Evolutionary conservation across 1,140 invertebrate genomes (phyloP).

Genomic region (Lasioglossum albipes): DNA sequence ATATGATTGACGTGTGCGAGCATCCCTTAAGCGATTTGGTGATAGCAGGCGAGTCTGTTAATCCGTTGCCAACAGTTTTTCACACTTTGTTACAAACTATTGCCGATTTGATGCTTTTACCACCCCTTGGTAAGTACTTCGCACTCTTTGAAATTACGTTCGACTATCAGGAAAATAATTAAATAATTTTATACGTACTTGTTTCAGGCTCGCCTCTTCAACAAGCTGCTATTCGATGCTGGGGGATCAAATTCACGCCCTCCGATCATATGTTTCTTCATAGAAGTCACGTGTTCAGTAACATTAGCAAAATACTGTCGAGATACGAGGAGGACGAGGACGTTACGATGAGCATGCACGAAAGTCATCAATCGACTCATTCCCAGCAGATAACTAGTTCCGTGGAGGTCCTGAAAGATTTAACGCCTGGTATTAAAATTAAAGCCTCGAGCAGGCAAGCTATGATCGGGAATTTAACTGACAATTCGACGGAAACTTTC

Average conservation of each 20-base stretch:
- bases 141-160: background rate
- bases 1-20: constrained; percentile 84
- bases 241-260: constrained; percentile 93
- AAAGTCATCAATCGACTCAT: constrained; percentile 81
- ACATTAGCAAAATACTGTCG: constrained; percentile 97
- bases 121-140: constrained; percentile 84
- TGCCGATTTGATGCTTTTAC: constrained; percentile 93
- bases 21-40: constrained; percentile 91
- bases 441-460: constrained; percentile 95
- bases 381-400: constrained; percentile 79
- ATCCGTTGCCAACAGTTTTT: constrained; percentile 90
- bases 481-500: constrained; percentile 98
- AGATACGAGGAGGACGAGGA: constrained; percentile 91
- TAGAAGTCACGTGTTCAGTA: constrained; percentile 95
- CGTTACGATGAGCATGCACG: constrained; percentile 82
- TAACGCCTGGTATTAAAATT: constrained; percentile 89
- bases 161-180: background rate
- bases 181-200: constrained; percentile 14
- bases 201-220: constrained; percentile 87
- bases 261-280: constrained; percentile 97
- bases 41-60: constrained; percentile 89
- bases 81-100: constrained; percentile 95
- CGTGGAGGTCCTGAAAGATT: constrained; percentile 86
- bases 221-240: constrained; percentile 95
- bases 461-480: constrained; percentile 95